These are phyloP conservation scores for Cynocephalus volans DNA, from an alignment of 2,113 vertebrate species.

Conservation along the genomic window DNA sequence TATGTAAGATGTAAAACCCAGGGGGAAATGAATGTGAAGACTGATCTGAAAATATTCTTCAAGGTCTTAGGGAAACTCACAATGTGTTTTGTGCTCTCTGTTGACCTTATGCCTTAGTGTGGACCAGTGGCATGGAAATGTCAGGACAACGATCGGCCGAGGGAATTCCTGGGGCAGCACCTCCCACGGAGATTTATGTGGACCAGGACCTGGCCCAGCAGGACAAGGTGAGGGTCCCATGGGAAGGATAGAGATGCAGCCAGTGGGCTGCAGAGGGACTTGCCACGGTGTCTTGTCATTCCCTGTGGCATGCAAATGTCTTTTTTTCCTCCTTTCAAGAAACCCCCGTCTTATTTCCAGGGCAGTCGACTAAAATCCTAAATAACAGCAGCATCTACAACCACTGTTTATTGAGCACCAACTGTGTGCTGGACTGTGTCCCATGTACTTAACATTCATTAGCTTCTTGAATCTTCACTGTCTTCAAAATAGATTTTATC, in stretches of 20 bases:
- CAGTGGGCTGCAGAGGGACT: fast-evolving
- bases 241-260: background rate
- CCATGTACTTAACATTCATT: background rate
- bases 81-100: background rate
- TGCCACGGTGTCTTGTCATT: background rate
- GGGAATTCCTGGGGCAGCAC: background rate
- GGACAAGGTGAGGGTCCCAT: slow-evolving; percentile 75
- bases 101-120: slow-evolving; percentile 51
- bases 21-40: background rate
- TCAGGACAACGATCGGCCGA: background rate
- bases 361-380: background rate
- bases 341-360: background rate
- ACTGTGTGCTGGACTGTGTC: background rate
- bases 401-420: background rate
- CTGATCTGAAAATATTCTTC: background rate
- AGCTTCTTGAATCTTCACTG: background rate
- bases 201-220: slow-evolving; percentile 73
- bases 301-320: no score
- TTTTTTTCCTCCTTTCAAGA: background rate
- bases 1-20: background rate
- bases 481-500: background rate
- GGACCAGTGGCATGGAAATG: slow-evolving; percentile 51
- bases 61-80: background rate
- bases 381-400: fast-evolving
- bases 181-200: slow-evolving; percentile 30